Conservation (phyloP, 2,797 vertebrate species). For the Liasis olivaceus region DNA sequence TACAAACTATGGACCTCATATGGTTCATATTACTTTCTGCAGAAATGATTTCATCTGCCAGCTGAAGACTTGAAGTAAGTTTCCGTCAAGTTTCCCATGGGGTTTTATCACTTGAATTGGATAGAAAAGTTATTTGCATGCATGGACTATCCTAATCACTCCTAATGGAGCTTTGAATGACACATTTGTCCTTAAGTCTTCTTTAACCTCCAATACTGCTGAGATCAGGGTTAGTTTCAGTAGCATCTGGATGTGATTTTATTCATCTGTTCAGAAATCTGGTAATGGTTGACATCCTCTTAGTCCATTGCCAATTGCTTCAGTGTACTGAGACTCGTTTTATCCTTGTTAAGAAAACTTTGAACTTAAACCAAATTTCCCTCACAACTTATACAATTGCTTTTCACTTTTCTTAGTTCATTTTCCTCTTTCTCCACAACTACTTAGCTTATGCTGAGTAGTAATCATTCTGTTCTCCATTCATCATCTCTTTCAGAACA, state of each 20-base stretch:
- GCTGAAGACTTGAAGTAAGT: background rate
- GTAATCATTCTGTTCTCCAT: background rate
- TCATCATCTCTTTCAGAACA: constrained; percentile 37
- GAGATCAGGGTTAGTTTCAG: constrained; percentile 24
- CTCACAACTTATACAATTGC: constrained; percentile 40
- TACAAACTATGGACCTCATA: background rate
- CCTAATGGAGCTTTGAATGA: background rate
- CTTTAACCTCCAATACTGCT: background rate
- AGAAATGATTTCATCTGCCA: background rate
- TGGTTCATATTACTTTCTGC: background rate
- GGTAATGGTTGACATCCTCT: background rate
- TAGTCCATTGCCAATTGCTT: background rate
- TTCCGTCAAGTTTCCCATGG: background rate
- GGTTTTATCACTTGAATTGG: constrained; percentile 1
- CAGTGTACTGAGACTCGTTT: background rate
- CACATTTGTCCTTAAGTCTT: constrained; percentile 24
- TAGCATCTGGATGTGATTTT: background rate
- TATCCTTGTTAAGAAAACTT: constrained; percentile 33
- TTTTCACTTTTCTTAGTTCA: constrained; percentile 55
- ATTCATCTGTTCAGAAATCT: constrained; percentile 7
- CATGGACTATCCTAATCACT: background rate
- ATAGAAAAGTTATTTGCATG: background rate
- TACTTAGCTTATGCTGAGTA: constrained; percentile 41
- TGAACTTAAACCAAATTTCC: constrained; percentile 17
- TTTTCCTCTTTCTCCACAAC: constrained; percentile 43